These are phyloP conservation scores for Sardinella longiceps DNA, from an alignment of 2,797 vertebrate species.

Conservation along the genomic window DNA sequence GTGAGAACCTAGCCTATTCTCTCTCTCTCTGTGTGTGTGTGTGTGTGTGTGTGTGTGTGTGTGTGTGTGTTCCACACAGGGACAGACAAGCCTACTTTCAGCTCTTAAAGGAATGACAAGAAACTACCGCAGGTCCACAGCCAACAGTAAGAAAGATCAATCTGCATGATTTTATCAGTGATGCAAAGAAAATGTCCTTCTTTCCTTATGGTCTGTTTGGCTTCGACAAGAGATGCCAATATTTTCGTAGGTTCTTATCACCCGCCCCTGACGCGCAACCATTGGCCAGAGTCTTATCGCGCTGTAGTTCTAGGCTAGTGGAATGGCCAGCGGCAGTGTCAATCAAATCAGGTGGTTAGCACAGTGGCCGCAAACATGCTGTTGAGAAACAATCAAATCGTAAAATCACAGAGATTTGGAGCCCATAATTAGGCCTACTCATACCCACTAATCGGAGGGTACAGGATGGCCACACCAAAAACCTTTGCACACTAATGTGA, in stretches of 20 bases:
- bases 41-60: conserved; percentile 34
- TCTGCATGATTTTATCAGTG: not conserved
- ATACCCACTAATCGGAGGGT: not conserved
- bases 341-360: conserved; percentile 67
- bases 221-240: not conserved
- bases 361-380: conserved; percentile 35
- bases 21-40: conserved; percentile 62
- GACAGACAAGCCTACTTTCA: not conserved
- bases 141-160: no score
- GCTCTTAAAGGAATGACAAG: not conserved
- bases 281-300: conserved; percentile 50
- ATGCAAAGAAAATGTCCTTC: not conserved
- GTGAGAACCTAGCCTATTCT: not conserved
- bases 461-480: not conserved
- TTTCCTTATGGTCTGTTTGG: not conserved
- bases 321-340: conserved; percentile 50
- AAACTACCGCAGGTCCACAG: not conserved
- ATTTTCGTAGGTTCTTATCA: not conserved
- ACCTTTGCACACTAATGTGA: not conserved
- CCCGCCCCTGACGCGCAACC: not conserved
- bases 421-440: not conserved
- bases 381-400: not conserved
- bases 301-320: conserved; percentile 39
- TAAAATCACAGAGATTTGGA: not conserved
- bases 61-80: conserved; percentile 26